phyloP scores from a whole-genome alignment of 1,140 invertebrate genomes.

The Parasteatoda tepidariorum region DNA sequence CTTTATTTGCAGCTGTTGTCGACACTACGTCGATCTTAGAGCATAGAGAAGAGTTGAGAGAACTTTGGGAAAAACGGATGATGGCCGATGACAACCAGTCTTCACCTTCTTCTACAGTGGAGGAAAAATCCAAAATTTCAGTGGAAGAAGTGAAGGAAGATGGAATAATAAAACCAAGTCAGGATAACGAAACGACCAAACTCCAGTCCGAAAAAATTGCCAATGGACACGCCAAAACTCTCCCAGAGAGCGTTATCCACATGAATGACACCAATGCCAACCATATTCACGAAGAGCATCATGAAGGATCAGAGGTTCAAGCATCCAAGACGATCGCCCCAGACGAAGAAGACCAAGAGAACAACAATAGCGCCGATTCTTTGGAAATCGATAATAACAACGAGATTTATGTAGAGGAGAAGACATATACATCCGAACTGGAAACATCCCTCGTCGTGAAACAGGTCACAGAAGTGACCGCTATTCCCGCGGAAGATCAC shows the following conservation, averaged over 20 bases:
- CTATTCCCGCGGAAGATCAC: not conserved
- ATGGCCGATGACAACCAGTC: constrained; percentile 63
- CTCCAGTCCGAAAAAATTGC: not conserved
- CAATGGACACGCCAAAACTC: constrained; percentile 29
- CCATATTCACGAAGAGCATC: not conserved
- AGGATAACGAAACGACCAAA: constrained; percentile 36
- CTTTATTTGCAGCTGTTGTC: constrained; percentile 65
- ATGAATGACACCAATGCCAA: not conserved
- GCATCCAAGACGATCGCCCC: not conserved
- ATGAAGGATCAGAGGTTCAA: not conserved
- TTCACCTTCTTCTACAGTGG: constrained; percentile 32
- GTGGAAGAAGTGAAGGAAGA: constrained; percentile 41
- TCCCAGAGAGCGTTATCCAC: not conserved
- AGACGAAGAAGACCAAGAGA: constrained; percentile 16
- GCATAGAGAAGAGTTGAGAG: constrained; percentile 67
- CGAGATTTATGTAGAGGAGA: constrained; percentile 31
- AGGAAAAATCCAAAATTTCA: not conserved
- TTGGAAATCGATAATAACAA: constrained; percentile 8
- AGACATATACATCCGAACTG: constrained; percentile 35
- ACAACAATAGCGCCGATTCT: constrained; percentile 37
- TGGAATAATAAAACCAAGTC: not conserved
- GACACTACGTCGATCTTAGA: constrained; percentile 67
- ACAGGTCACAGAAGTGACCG: not conserved
- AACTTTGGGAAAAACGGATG: constrained; percentile 68
- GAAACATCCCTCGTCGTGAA: constrained; percentile 35